These are phyloP conservation scores for Cyclargus thomasi DNA, from an alignment of 1,140 invertebrate genomes.

Conservation along the genomic window DNA sequence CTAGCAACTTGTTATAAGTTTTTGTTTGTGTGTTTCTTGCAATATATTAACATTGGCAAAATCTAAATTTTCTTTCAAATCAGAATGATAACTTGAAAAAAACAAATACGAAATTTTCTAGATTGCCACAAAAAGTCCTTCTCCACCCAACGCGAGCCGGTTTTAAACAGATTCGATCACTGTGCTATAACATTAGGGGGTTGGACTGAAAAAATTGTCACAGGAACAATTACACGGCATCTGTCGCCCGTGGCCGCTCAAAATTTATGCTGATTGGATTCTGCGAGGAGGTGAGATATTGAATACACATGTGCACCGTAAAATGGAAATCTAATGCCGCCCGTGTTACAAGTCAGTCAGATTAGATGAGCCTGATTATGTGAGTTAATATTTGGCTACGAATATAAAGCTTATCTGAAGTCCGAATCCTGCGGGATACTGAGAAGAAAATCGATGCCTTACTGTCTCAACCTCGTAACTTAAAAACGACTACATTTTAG, in stretches of 20 bases:
- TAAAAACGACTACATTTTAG: too few species aligned
- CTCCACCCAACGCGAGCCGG: conserved; percentile 31
- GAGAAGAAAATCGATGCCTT: too few species aligned
- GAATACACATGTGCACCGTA: conserved; percentile 29
- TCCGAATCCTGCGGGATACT: too few species aligned
- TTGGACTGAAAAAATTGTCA: conserved; percentile 55
- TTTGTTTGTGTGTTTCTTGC: too few species aligned
- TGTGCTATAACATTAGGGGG: conserved; percentile 48
- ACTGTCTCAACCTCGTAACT: too few species aligned
- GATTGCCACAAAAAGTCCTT: conserved; percentile 30
- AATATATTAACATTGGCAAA: too few species aligned
- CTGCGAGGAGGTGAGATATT: conserved; percentile 34
- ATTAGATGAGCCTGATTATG: not conserved
- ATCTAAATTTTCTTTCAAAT: too few species aligned
- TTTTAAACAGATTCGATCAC: conserved; percentile 64
- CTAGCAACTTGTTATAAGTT: too few species aligned
- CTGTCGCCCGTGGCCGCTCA: conserved; percentile 43
- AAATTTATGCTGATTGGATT: conserved; percentile 69
- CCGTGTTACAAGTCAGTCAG: not conserved
- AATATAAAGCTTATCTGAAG: too few species aligned
- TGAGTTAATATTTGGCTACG: not conserved
- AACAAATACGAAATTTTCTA: too few species aligned
- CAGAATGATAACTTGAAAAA: too few species aligned
- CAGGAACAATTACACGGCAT: conserved; percentile 68
- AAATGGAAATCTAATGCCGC: not conserved